A percentile compares a stretch with the other conserved stretches of the same genome.
Conservation (phyloP, 2,113 vertebrate species). For the Crotalus helleri region DNA sequence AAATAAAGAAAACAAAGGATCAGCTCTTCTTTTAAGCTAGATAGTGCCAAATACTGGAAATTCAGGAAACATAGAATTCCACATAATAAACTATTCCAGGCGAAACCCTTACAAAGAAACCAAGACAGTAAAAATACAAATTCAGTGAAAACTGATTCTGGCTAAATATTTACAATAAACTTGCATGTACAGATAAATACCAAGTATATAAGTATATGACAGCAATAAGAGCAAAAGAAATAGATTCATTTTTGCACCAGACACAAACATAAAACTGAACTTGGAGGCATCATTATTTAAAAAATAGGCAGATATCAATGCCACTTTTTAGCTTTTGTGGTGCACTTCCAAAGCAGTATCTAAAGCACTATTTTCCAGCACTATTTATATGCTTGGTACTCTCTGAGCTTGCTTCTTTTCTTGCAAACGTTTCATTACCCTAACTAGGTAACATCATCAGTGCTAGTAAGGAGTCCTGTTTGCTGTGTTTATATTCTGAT, state of each 20-base stretch:
- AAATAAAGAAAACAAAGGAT: slow-evolving; percentile 20
- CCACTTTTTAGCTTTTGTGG: neutral
- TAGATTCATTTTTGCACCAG: neutral
- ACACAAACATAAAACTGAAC: neutral
- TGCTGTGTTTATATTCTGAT: too few species aligned
- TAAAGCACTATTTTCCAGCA: neutral
- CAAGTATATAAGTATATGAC: neutral
- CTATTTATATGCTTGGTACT: too few species aligned
- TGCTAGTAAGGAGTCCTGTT: too few species aligned
- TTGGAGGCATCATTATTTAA: neutral
- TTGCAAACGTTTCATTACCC: too few species aligned
- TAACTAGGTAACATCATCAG: too few species aligned
- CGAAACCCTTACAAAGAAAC: neutral
- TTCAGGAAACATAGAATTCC: neutral
- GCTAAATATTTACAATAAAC: neutral
- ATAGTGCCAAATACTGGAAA: neutral
- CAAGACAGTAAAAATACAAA: neutral
- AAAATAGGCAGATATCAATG: neutral
- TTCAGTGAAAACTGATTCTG: neutral
- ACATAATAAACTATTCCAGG: neutral
- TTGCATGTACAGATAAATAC: neutral
- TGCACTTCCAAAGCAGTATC: neutral
- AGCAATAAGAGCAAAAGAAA: neutral
- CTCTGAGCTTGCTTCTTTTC: too few species aligned
- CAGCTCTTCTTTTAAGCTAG: slow-evolving; percentile 3